Base-by-base conservation (phyloP, 2,113 vertebrate species). In the Craseonycteris thonglongyai region DNA sequence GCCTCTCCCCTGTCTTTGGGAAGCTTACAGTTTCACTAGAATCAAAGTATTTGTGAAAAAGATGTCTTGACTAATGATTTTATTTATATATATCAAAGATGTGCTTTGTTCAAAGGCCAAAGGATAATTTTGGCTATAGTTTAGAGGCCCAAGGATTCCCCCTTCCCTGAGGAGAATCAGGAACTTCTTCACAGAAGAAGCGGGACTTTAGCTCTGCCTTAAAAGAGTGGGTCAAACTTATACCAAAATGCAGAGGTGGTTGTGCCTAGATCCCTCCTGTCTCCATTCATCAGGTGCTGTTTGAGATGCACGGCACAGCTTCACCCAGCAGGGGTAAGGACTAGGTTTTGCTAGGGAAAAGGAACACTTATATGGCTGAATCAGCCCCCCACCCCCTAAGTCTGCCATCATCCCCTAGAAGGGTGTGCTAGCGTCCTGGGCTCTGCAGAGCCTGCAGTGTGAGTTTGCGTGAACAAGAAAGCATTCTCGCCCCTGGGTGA, bases 121-220 rank as follows among this genome's bases (percentile, higher is more conserved):
- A 89, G n/a, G 38, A n/a, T 69, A 74, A 40, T 16, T 8, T 81
- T 3, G 49, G 13, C 59, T 42, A 7, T 4, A 24, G 33, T 14
- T 49, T 30, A 61, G 54, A 83, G 65, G n/a, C 6, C 40, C 19
- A 33, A 9, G 14, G 24, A 26, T 15, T 24, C 26, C 14, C 47
- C 30, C 6, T 68, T 92, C 22, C 47, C 33, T 80, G 59, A 93
- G 59, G 51, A 91, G 33, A 83, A 69, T 56, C 16, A n/a, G 86
- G 35, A 2, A 21, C 42, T 75, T 63, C 54, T 81, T 89, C 38
- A 5, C 16, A 45, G 40, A 82, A 18, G 42, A 38, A 71, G 42
- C 19, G 28, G 15, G 26, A 74, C 66, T 61, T 58, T 30, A 85
- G 35, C 15, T 35, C 42, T 66, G 0, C 66, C 38, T 63, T 61